Conservation (phyloP, 2,888 invertebrate species). For the Eupeodes luniger region DNA sequence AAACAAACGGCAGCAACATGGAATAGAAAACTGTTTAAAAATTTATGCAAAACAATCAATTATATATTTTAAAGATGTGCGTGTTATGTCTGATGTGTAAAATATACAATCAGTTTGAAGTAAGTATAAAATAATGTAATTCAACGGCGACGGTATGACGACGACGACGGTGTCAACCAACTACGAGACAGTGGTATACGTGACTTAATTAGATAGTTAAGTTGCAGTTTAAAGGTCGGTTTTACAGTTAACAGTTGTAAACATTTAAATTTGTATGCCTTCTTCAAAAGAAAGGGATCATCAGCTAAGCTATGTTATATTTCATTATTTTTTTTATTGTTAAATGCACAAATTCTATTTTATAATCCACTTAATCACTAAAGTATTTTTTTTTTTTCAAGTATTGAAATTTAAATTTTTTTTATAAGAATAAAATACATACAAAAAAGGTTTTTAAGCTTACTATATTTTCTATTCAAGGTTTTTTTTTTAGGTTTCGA, state of each 20-base stretch:
- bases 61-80: constrained; percentile 15
- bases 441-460: no score
- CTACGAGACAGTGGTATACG: not conserved
- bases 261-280: not conserved
- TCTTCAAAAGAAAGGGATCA: no score
- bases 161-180: not conserved
- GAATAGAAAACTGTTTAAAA: not conserved
- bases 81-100: constrained; percentile 34
- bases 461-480: no score
- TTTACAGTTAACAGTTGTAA: not conserved
- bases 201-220: not conserved
- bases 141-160: not conserved
- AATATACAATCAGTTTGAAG: constrained; percentile 1
- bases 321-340: no score
- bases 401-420: no score
- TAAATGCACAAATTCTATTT: no score
- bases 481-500: no score
- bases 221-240: no score
- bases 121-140: constrained; percentile 2
- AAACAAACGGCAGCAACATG: not conserved
- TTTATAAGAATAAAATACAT: no score
- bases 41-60: constrained; percentile 31
- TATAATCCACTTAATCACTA: no score
- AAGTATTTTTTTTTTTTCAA: no score
- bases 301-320: no score